Evolutionary conservation across 2,888 invertebrate species (phyloP).

Genomic region (Hypomecis punctinalis): DNA sequence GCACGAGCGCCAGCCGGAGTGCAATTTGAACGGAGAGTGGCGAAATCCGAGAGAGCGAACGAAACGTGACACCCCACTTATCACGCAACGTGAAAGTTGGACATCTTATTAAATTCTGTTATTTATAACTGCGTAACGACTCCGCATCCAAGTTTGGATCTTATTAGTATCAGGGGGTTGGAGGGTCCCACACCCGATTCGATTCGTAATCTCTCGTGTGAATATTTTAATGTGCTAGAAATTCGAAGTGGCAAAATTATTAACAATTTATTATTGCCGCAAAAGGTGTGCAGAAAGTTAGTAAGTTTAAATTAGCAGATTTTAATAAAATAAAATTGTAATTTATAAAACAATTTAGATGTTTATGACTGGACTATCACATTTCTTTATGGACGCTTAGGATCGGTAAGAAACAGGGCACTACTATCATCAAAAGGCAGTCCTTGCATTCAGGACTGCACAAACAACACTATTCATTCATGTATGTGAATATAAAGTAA

Average conservation of each 20-base stretch:
- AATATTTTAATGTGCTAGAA: conserved; percentile 24
- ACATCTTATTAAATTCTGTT: conserved; percentile 76
- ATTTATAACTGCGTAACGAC: conserved; percentile 66
- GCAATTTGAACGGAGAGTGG: conserved; percentile 76
- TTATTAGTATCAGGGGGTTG: conserved; percentile 40
- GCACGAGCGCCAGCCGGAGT: conserved; percentile 62
- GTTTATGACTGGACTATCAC: background rate
- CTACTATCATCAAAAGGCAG: too few species aligned
- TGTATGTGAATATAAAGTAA: too few species aligned
- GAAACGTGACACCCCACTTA: conserved; percentile 81
- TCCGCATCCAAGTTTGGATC: conserved; percentile 45
- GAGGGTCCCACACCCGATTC: conserved; percentile 34
- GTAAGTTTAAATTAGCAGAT: too few species aligned
- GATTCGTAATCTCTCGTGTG: conserved; percentile 35
- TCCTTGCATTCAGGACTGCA: too few species aligned
- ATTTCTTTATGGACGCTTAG: background rate
- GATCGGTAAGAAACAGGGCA: too few species aligned
- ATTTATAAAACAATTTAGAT: background rate
- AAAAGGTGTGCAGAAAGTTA: too few species aligned
- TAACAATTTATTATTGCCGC: background rate
- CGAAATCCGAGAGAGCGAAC: conserved; percentile 77
- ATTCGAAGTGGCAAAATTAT: conserved; percentile 7
- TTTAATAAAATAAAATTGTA: too few species aligned
- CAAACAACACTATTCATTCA: too few species aligned
- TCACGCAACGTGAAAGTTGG: conserved; percentile 76